phyloP scores from a whole-genome alignment of 2,797 vertebrate genomes.

The Salmo trutta region DNA sequence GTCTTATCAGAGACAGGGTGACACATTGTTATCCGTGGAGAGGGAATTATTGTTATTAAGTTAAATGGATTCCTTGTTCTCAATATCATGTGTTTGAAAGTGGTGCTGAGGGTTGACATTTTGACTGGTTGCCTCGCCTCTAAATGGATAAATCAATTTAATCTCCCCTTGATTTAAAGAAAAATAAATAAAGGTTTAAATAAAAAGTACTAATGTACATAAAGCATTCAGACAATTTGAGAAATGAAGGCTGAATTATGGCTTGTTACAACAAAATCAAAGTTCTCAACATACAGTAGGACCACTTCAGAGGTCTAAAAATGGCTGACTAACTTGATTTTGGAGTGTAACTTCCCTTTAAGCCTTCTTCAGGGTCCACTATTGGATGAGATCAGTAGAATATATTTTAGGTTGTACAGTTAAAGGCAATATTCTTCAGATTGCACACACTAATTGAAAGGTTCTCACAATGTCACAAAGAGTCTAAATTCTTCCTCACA shows the following conservation, averaged over 20 bases:
- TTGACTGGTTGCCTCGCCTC: slow-evolving; percentile 24
- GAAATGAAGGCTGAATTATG: too few relatives aligned
- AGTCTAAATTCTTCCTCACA: background rate
- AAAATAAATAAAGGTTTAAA: slow-evolving; percentile 14
- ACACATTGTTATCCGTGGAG: slow-evolving; percentile 6
- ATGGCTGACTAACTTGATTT: too few relatives aligned
- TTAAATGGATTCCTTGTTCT: slow-evolving; percentile 6
- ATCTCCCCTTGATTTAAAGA: slow-evolving; percentile 38
- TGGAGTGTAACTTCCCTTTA: too few relatives aligned
- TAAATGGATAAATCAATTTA: slow-evolving; percentile 32
- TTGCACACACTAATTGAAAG: background rate
- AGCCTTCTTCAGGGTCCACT: too few relatives aligned
- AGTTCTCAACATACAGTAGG: too few relatives aligned
- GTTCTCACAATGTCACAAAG: background rate
- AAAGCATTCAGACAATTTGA: too few relatives aligned
- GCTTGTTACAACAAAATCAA: too few relatives aligned
- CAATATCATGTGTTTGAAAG: slow-evolving; percentile 25
- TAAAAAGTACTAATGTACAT: too few relatives aligned
- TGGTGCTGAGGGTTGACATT: slow-evolving; percentile 2
- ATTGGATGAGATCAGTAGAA: background rate
- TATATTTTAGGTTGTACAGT: background rate
- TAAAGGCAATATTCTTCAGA: background rate
- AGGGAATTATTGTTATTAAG: slow-evolving; percentile 6
- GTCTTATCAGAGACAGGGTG: slow-evolving; percentile 1
- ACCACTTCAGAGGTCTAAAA: too few relatives aligned